These are phyloP conservation scores for Carcharodon carcharias DNA, from an alignment of 2,797 vertebrate species.

Conservation along the genomic window DNA sequence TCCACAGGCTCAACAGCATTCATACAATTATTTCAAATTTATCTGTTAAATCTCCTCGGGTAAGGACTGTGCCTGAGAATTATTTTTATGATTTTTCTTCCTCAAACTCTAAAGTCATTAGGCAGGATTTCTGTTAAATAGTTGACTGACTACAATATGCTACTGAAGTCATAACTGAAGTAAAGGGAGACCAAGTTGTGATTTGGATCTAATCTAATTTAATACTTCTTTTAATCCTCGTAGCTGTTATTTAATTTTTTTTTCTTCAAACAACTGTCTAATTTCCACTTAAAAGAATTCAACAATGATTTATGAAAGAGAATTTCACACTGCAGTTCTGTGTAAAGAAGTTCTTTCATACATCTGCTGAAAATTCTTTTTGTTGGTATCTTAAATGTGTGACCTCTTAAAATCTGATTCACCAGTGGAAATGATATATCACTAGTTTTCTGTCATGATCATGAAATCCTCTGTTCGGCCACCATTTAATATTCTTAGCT, in stretches of 20 bases:
- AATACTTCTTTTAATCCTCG: background rate
- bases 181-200: background rate
- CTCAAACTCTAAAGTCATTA: background rate
- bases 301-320: background rate
- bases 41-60: background rate
- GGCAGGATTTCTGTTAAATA: background rate
- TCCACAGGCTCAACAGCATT: background rate
- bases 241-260: background rate
- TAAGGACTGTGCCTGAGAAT: background rate
- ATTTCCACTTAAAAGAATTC: background rate
- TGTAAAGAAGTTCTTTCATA: background rate
- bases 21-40: background rate
- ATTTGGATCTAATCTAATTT: background rate
- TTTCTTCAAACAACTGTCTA: background rate
- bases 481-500: background rate
- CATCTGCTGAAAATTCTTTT: background rate
- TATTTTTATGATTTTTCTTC: background rate
- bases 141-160: background rate
- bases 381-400: background rate
- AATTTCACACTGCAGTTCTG: background rate
- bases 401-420: background rate
- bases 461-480: background rate
- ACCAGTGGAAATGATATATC: background rate
- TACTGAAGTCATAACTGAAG: background rate
- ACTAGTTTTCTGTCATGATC: background rate